phyloP scores from a whole-genome alignment of 2,113 vertebrate genomes.

The Cygnus buccinator region DNA sequence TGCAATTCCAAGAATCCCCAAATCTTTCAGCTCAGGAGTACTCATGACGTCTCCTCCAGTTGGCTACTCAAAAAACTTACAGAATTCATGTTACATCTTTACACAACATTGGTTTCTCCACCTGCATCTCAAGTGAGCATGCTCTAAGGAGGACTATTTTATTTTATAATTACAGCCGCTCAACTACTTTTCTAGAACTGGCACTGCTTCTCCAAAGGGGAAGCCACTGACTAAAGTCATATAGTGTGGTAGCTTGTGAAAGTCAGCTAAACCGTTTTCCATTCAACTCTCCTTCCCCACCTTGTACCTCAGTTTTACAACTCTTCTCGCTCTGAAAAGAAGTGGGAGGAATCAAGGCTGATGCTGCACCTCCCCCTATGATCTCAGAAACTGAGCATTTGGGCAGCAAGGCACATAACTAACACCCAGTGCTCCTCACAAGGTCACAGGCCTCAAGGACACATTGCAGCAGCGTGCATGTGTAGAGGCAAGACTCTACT shows the following conservation, averaged over 20 bases:
- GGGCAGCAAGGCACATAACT: not conserved
- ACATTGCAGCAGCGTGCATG: not conserved
- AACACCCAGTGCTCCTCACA: not conserved
- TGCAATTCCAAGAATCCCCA: not conserved
- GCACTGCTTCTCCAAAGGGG: not conserved
- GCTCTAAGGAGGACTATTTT: not conserved
- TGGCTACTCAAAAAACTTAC: not conserved
- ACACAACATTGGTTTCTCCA: not conserved
- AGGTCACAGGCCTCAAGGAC: slow-evolving; percentile 20
- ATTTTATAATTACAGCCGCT: not conserved
- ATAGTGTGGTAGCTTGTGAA: not conserved
- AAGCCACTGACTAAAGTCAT: rapidly evolving
- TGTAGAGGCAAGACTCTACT: not conserved
- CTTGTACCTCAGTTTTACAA: not conserved
- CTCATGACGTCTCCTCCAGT: not conserved
- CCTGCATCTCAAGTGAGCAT: not conserved
- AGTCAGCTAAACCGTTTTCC: not conserved
- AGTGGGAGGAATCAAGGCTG: not conserved
- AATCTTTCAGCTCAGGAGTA: not conserved
- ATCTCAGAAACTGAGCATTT: slow-evolving; percentile 39
- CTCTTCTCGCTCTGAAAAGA: not conserved
- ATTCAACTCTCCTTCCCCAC: not conserved
- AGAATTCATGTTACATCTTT: not conserved
- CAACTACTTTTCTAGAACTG: not conserved
- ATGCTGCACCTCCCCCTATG: slow-evolving; percentile 6